Conservation (phyloP, 2,113 vertebrate species). For the Neomonachus schauinslandi region DNA sequence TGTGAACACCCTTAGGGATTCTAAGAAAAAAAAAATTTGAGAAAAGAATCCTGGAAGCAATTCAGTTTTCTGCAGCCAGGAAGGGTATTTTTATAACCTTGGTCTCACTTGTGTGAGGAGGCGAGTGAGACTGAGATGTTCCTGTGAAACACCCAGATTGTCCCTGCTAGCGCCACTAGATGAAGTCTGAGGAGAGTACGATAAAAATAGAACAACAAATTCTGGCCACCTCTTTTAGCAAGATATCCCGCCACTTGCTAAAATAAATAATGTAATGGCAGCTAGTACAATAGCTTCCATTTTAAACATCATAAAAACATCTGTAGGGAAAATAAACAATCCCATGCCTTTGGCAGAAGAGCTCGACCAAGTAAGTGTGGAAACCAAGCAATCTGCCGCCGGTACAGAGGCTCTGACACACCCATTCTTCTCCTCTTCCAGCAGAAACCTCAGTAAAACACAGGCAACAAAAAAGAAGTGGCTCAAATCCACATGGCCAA, state of each 20-base stretch:
- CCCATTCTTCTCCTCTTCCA: background rate
- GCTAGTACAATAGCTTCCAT: background rate
- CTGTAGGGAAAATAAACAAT: constrained; percentile 21
- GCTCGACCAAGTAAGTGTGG: background rate
- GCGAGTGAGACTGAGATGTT: background rate
- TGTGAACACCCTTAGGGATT: background rate
- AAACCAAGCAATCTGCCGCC: background rate
- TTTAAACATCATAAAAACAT: constrained; percentile 39
- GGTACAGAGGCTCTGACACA: background rate
- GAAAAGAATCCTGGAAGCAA: constrained; percentile 51
- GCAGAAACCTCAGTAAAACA: background rate
- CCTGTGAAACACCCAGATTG: background rate
- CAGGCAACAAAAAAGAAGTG: background rate
- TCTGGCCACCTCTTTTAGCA: background rate
- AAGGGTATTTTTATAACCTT: constrained; percentile 43
- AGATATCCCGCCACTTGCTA: background rate
- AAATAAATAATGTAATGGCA: background rate
- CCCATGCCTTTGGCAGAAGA: background rate
- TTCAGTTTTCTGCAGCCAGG: constrained; percentile 35
- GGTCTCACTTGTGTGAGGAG: constrained; percentile 14
- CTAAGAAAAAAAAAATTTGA: background rate
- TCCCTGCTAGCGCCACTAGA: background rate
- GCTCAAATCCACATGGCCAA: background rate
- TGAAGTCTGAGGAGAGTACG: background rate
- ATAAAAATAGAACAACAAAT: background rate